phyloP scores from a whole-genome alignment of 2,888 invertebrate genomes.

The Zonitis immaculata region DNA sequence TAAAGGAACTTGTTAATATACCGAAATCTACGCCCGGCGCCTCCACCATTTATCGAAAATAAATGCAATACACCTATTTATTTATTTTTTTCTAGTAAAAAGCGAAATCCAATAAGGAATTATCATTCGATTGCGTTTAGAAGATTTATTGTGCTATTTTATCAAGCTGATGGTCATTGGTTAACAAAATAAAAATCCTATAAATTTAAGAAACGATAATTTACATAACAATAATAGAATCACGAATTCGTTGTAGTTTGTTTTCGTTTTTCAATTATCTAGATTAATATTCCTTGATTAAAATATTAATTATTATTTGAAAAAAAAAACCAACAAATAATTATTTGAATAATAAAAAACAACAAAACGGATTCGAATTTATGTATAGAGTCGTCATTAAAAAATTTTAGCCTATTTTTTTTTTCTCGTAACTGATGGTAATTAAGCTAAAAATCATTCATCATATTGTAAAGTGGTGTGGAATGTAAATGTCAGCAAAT shows the following conservation, averaged over 20 bases:
- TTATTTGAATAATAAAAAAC: too few relatives aligned
- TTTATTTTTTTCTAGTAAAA: too few relatives aligned
- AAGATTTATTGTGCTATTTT: background rate
- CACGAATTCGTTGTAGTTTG: too few relatives aligned
- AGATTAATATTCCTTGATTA: background rate
- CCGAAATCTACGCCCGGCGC: background rate
- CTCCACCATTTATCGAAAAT: background rate
- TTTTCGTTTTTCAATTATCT: background rate
- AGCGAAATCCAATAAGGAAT: background rate
- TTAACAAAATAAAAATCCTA: background rate
- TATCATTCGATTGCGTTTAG: background rate
- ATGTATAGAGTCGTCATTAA: too few relatives aligned
- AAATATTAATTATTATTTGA: too few relatives aligned
- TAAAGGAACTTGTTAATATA: background rate
- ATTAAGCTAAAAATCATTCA: too few relatives aligned
- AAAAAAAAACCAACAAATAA: too few relatives aligned
- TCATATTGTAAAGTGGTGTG: constrained; percentile 8
- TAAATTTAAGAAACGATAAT: background rate
- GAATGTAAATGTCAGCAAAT: constrained; percentile 10
- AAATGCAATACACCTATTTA: background rate
- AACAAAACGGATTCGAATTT: too few relatives aligned
- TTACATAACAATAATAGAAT: too few relatives aligned
- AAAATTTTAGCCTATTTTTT: too few relatives aligned
- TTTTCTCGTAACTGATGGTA: too few relatives aligned
- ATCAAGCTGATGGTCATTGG: background rate